Percentiles rank a stretch among this genome's conserved stretches.
phyloP scores from a whole-genome alignment of 2,113 vertebrate genomes.

The Glaucidium brasilianum region DNA sequence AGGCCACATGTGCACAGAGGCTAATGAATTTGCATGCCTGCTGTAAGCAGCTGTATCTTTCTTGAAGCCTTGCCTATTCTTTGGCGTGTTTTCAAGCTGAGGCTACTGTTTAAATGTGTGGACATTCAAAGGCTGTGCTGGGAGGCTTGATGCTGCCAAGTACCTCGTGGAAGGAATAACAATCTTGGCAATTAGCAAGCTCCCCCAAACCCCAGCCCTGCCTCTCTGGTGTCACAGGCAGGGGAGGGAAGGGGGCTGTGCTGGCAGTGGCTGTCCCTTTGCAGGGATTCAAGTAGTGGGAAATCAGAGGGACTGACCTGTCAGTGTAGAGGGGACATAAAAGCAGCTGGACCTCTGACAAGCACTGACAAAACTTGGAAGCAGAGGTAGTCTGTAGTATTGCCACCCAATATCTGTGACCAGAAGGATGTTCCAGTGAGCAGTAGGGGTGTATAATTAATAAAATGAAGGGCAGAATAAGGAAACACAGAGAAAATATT shows the following conservation, averaged over 20 bases:
- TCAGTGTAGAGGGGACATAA: neutral
- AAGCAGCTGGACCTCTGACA: neutral
- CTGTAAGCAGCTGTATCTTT: neutral
- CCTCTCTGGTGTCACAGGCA: neutral
- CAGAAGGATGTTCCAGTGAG: neutral
- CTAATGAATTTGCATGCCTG: constrained; percentile 26
- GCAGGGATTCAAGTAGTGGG: neutral
- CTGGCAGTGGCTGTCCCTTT: neutral
- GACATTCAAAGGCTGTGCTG: constrained; percentile 45
- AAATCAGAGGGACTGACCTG: neutral
- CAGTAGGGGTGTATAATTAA: neutral
- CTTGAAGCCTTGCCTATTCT: constrained; percentile 8
- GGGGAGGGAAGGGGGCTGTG: neutral
- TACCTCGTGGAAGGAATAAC: constrained; percentile 60
- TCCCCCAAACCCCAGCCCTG: neutral
- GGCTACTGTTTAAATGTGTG: constrained; percentile 48
- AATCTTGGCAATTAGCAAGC: constrained; percentile 29
- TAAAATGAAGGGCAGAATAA: neutral
- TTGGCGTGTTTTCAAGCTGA: constrained; percentile 29
- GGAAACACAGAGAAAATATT: neutral
- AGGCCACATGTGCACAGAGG: constrained; percentile 4
- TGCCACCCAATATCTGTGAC: neutral
- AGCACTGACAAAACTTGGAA: neutral
- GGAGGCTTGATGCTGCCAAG: constrained; percentile 34
- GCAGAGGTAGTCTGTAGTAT: neutral